These are phyloP conservation scores for Percopsis transmontana DNA, from an alignment of 2,113 vertebrate species.

Conservation along the genomic window DNA sequence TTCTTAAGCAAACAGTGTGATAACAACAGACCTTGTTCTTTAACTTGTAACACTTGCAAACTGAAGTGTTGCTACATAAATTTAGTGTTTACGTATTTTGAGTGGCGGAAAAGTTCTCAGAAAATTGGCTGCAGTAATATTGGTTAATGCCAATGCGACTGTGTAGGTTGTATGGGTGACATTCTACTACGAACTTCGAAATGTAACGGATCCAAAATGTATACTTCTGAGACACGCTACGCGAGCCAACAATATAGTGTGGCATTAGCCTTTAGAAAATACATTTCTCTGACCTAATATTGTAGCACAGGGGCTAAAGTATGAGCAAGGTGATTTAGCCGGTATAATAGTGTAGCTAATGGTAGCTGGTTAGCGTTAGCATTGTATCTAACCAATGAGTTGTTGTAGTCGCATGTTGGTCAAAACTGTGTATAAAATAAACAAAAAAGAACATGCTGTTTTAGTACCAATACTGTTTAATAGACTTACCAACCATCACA, in stretches of 20 bases:
- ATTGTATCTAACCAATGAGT: background rate
- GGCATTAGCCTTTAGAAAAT: no score
- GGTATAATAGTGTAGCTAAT: background rate
- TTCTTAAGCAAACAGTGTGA: background rate
- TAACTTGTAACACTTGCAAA: background rate
- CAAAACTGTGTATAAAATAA: background rate
- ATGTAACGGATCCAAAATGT: no score
- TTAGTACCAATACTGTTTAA: background rate
- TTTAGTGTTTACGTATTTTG: no score
- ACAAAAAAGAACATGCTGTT: background rate
- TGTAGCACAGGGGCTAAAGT: no score
- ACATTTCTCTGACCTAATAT: no score
- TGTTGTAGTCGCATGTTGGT: no score
- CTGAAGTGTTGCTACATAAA: background rate
- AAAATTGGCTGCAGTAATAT: background rate
- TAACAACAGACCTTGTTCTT: background rate
- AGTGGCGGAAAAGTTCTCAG: background rate
- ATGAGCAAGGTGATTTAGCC: background rate
- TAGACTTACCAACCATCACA: slow-evolving; percentile 93
- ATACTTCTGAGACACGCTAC: background rate
- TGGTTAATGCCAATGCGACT: no score
- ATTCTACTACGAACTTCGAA: no score
- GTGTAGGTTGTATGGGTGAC: no score
- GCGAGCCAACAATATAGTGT: no score
- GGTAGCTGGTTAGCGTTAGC: slow-evolving; percentile 52